Percentiles rank a stretch among this genome's conserved stretches.
Conservation (phyloP, 2,888 invertebrate genomes). For the Himalopsyche anomala region DNA sequence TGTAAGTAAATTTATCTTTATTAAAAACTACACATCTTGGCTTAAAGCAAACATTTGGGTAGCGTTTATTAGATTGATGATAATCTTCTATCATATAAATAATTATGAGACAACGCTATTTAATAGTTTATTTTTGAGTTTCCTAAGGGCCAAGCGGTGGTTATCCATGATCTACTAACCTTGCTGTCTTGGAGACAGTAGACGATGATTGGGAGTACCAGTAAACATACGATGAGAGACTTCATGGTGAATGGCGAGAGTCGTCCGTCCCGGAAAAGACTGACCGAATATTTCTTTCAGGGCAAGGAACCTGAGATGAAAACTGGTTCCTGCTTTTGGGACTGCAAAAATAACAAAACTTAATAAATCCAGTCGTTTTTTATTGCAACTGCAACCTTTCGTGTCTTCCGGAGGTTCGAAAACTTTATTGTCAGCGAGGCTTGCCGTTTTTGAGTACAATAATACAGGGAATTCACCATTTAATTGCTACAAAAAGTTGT, state of each 20-base stretch:
- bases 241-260: conserved; percentile 10
- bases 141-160: too few relatives aligned
- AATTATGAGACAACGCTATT: too few relatives aligned
- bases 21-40: too few relatives aligned
- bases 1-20: too few relatives aligned
- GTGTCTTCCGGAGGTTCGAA: not conserved
- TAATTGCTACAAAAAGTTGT: too few relatives aligned
- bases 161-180: not conserved
- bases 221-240: not conserved
- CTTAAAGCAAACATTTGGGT: too few relatives aligned
- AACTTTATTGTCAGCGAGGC: not conserved
- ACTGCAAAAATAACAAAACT: conserved; percentile 13
- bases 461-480: too few relatives aligned
- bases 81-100: too few relatives aligned
- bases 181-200: not conserved
- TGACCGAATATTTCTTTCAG: not conserved
- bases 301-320: conserved; percentile 24
- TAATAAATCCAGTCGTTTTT: conserved; percentile 8
- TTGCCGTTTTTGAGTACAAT: too few relatives aligned
- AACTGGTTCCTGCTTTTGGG: conserved; percentile 36
- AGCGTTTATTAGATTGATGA: too few relatives aligned
- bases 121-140: too few relatives aligned
- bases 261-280: conserved; percentile 35
- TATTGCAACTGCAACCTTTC: not conserved
- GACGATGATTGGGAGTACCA: not conserved